Conservation (phyloP, 2,888 invertebrate species). For the Meghimatium bilineatum region DNA sequence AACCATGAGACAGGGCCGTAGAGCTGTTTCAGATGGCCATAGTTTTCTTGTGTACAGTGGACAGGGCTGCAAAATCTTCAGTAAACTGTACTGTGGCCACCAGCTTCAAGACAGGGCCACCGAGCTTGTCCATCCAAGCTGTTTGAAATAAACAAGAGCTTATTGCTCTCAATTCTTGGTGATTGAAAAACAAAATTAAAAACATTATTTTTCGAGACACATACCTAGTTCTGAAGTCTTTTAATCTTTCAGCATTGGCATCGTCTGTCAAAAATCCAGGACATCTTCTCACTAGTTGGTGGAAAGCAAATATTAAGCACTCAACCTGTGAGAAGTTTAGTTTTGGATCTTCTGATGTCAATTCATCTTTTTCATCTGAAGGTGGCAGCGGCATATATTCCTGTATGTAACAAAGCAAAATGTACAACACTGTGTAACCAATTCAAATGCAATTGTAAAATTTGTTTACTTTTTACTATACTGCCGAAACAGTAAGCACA, state of each 20-base stretch:
- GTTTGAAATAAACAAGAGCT: too few species aligned
- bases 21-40: too few species aligned
- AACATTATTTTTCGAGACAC: background rate
- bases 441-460: background rate
- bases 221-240: conserved; percentile 85
- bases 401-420: conserved; percentile 79
- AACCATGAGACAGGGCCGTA: too few species aligned
- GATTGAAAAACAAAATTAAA: too few species aligned
- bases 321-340: conserved; percentile 95
- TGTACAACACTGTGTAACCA: background rate
- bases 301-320: conserved; percentile 87
- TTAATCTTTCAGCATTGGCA: conserved; percentile 85
- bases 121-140: too few species aligned
- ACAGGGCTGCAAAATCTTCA: too few species aligned
- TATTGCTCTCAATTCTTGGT: too few species aligned
- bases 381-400: conserved; percentile 93
- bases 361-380: conserved; percentile 80
- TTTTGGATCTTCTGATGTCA: conserved; percentile 83
- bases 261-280: conserved; percentile 84
- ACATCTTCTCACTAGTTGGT: conserved; percentile 87
- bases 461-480: background rate
- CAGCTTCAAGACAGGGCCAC: too few species aligned
- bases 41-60: too few species aligned
- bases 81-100: too few species aligned
- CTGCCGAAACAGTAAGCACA: background rate